Conservation (phyloP, 2,797 vertebrate species). For the Gouania willdenowi region DNA sequence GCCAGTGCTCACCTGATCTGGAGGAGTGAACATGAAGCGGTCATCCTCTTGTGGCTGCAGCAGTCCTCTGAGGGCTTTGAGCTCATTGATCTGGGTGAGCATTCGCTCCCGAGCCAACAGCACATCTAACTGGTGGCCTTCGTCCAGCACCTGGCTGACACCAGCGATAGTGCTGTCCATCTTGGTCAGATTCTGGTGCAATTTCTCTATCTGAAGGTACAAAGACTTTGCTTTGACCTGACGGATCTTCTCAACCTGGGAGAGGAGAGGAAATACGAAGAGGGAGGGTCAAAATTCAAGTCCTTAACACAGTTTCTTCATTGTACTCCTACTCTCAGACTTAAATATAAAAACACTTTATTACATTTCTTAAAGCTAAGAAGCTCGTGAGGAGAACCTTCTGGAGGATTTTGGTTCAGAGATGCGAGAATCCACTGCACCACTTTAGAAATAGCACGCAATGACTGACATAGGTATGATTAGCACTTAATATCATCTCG, state of each 20-base stretch:
- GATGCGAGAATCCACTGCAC: no score
- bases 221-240: conserved; percentile 98
- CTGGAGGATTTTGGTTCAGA: background rate
- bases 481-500: no score
- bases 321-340: no score
- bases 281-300: no score
- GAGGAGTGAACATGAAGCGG: conserved; percentile 94
- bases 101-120: conserved; percentile 92
- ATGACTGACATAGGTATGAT: no score
- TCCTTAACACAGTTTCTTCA: no score
- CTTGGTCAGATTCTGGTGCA: conserved; percentile 94
- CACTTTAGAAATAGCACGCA: no score
- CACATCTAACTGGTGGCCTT: conserved; percentile 90
- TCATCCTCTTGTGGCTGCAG: conserved; percentile 96
- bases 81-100: conserved; percentile 94
- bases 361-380: no score
- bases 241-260: conserved; percentile 96
- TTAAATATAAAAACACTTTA: no score
- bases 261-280: background rate
- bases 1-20: conserved; percentile 79
- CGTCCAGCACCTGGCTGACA: conserved; percentile 94
- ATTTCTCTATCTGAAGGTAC: conserved; percentile 96
- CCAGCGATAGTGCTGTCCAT: conserved; percentile 94
- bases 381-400: background rate
- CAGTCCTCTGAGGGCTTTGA: conserved; percentile 87